Evolutionary conservation across 2,113 vertebrate genomes (phyloP).

Genomic region (Chascanopsetta lugubris): DNA sequence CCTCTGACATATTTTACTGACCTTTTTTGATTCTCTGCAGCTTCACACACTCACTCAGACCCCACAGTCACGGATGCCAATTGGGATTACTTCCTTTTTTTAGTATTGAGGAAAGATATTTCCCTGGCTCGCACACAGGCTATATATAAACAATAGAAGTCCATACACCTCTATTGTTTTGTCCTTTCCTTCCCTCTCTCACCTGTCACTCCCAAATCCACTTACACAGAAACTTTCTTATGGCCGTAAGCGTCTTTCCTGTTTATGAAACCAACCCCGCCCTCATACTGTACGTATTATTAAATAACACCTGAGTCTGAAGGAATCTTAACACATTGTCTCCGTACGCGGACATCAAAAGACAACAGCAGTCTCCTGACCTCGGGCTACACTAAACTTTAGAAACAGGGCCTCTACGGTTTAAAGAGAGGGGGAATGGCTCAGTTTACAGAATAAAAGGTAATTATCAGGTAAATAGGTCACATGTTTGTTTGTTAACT

Average conservation of each 20-base stretch:
- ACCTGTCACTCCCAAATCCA: slow-evolving; percentile 45
- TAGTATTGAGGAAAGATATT: slow-evolving; percentile 58
- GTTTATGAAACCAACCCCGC: slow-evolving; percentile 64
- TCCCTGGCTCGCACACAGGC: slow-evolving; percentile 49
- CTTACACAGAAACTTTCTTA: slow-evolving; percentile 41
- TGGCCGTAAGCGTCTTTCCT: slow-evolving; percentile 60
- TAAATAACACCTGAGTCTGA: slow-evolving; percentile 35
- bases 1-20: slow-evolving; percentile 13
- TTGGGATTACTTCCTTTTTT: slow-evolving; percentile 38
- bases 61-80: slow-evolving; percentile 8
- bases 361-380: slow-evolving; percentile 31
- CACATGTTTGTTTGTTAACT: slow-evolving; percentile 22
- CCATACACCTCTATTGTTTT: slow-evolving; percentile 61
- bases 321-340: slow-evolving; percentile 46
- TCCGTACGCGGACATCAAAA: slow-evolving; percentile 37
- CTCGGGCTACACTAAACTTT: slow-evolving; percentile 29
- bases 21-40: background rate
- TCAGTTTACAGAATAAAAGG: slow-evolving; percentile 13
- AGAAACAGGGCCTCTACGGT: slow-evolving; percentile 10
- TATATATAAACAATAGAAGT: slow-evolving; percentile 60
- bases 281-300: slow-evolving; percentile 46
- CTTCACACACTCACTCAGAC: slow-evolving; percentile 2
- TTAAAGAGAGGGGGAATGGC: slow-evolving; percentile 10
- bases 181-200: slow-evolving; percentile 51
- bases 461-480: slow-evolving; percentile 41